Conservation (phyloP, 37 sponge, comb jelly and placozoan genomes). For the Geodia barretti region DNA sequence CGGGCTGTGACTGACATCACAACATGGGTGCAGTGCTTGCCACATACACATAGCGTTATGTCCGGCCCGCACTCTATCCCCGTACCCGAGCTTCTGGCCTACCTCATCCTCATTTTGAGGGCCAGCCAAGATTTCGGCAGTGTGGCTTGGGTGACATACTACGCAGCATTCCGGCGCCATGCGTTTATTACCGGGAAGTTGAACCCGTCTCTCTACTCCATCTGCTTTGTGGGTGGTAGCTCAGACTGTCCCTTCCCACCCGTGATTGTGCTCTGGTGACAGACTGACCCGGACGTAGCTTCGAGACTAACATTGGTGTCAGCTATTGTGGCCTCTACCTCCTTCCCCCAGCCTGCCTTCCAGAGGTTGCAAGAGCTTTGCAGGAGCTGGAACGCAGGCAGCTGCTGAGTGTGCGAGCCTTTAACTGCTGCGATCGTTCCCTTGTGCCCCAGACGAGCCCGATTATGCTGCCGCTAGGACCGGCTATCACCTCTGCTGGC, state of each 20-base stretch:
- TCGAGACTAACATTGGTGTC: background rate
- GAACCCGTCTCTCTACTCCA: background rate
- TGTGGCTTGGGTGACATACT: background rate
- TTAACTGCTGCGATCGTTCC: background rate
- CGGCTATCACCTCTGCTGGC: too few relatives aligned
- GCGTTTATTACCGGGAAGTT: background rate
- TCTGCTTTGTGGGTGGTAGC: background rate
- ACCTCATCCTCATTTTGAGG: background rate
- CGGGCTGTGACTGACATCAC: background rate
- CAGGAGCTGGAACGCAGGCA: background rate
- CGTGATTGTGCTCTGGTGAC: background rate
- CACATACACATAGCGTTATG: background rate
- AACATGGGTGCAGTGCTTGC: slow-evolving; percentile 12
- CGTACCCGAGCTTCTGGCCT: slow-evolving; percentile 10
- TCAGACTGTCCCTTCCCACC: background rate
- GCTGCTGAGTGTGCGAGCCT: background rate
- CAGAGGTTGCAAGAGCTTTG: background rate
- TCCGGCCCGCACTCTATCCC: background rate
- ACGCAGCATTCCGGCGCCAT: background rate
- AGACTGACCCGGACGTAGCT: background rate
- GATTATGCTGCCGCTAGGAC: too few relatives aligned
- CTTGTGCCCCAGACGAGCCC: too few relatives aligned
- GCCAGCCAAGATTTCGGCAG: background rate
- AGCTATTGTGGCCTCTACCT: background rate
- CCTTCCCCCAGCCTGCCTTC: background rate